phyloP scores from a whole-genome alignment of 2,888 invertebrate genomes.

The Stenichneumon culpator region DNA sequence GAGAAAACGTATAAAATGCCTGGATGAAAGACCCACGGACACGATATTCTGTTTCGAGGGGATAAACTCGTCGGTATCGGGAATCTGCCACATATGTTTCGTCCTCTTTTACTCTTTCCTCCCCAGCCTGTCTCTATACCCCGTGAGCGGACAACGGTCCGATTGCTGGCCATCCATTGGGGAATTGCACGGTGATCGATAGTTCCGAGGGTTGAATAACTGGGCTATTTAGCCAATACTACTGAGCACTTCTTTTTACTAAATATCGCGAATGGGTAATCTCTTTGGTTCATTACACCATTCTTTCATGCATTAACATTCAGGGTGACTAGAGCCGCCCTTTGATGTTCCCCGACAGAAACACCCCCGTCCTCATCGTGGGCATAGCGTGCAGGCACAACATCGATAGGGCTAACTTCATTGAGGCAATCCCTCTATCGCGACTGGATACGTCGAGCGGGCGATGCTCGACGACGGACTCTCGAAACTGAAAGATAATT shows the following conservation, averaged over 20 bases:
- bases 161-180: no score
- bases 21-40: neutral
- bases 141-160: no score
- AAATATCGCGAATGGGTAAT: neutral
- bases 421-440: slow-evolving; percentile 17
- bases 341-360: slow-evolving; percentile 16
- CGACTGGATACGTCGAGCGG: slow-evolving; percentile 15
- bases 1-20: slow-evolving; percentile 17
- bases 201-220: neutral
- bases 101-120: neutral
- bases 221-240: neutral
- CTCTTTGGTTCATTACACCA: neutral
- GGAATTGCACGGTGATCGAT: neutral
- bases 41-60: slow-evolving; percentile 31
- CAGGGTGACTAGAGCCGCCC: slow-evolving; percentile 34
- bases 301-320: neutral
- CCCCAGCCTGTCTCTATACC: no score
- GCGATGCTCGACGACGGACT: neutral
- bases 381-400: slow-evolving; percentile 12
- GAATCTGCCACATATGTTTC: slow-evolving; percentile 31
- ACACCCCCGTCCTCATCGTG: slow-evolving; percentile 8
- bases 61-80: neutral
- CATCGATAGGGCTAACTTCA: neutral
- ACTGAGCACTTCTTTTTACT: neutral
- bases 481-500: neutral